Percentiles rank a stretch among this genome's conserved stretches.
Conservation (phyloP, 2,797 vertebrate genomes). For the Cossypha caffra region DNA sequence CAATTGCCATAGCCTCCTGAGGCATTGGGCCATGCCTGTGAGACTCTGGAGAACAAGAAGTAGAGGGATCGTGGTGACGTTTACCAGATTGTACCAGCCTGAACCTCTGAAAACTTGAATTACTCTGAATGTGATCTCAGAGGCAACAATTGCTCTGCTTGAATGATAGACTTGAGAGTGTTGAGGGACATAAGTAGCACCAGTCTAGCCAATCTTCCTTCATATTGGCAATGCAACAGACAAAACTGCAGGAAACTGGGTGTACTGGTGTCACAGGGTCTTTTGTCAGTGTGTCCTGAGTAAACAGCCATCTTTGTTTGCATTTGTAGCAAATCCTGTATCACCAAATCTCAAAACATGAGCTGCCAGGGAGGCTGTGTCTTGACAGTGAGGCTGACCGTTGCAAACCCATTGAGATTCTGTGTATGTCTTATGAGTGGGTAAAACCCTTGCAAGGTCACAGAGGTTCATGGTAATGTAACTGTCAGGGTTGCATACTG, state of each 20-base stretch:
- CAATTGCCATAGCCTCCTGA: neutral
- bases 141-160: neutral
- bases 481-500: neutral
- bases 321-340: neutral
- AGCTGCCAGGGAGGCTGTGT: neutral
- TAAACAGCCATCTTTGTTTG: neutral
- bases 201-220: neutral
- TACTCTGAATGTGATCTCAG: neutral
- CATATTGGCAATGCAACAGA: neutral
- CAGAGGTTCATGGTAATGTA: neutral
- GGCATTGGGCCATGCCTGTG: rapidly evolving
- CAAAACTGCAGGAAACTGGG: neutral
- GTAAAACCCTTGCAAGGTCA: neutral
- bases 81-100: neutral
- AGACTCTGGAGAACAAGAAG: neutral
- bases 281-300: neutral
- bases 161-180: neutral
- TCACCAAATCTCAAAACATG: neutral
- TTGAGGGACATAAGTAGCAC: neutral
- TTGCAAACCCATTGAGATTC: neutral
- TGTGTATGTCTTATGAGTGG: neutral
- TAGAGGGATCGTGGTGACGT: neutral
- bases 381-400: neutral
- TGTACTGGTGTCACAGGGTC: neutral
- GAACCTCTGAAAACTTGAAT: neutral